Percentiles rank a stretch among this genome's conserved stretches.
phyloP scores from a whole-genome alignment of 2,888 invertebrate genomes.

The Leptinotarsa tumamoca region DNA sequence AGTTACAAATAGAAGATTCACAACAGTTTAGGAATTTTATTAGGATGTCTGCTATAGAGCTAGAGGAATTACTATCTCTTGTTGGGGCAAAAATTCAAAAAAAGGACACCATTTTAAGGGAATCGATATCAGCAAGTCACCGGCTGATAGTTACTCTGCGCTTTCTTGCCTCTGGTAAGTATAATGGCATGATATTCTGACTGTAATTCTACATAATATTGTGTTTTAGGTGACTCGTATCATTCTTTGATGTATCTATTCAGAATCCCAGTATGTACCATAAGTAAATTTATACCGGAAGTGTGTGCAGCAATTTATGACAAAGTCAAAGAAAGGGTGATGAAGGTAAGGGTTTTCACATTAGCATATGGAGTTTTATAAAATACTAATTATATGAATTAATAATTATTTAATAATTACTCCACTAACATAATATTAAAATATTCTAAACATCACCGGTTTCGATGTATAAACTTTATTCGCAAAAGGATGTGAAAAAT shows the following conservation, averaged over 20 bases:
- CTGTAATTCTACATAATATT: neutral
- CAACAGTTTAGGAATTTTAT: slow-evolving; percentile 5
- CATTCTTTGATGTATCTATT: neutral
- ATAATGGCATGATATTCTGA: neutral
- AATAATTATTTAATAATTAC: no score
- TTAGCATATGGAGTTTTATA: no score
- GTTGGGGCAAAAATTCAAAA: neutral
- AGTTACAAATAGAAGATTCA: neutral
- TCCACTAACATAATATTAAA: no score
- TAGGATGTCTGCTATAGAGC: neutral
- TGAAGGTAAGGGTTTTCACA: no score
- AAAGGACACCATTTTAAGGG: neutral
- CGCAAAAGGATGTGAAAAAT: no score
- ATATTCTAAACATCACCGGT: no score
- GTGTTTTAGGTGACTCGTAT: neutral
- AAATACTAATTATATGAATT: no score
- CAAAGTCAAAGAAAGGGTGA: no score
- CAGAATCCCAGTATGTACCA: neutral
- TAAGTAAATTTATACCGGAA: neutral
- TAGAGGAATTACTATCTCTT: neutral
- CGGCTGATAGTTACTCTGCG: neutral
- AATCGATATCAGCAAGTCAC: neutral
- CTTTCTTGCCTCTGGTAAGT: neutral
- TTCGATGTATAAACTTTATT: no score
- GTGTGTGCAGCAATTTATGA: neutral